Conservation (phyloP, 2,797 vertebrate species). For the Oryzias dopingdopingensis region DNA sequence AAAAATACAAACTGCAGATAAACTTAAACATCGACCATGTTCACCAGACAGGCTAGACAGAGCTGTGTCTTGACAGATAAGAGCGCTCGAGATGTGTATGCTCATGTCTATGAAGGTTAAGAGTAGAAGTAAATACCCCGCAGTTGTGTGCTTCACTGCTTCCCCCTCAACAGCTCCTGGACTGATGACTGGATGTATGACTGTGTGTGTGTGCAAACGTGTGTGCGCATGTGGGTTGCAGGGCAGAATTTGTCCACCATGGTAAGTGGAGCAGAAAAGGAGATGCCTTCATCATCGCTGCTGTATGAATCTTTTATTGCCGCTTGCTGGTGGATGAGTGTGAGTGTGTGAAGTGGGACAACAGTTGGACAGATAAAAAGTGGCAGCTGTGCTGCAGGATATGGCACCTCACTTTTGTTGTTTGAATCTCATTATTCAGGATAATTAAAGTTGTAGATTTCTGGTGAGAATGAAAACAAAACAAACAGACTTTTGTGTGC, state of each 20-base stretch:
- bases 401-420: slow-evolving; percentile 16
- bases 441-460: slow-evolving; percentile 5
- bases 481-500: too few relatives aligned
- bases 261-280: slow-evolving; percentile 70
- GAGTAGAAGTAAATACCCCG: slow-evolving; percentile 54
- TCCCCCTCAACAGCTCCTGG: slow-evolving; percentile 34
- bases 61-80: slow-evolving; percentile 46
- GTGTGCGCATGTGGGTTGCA: slow-evolving; percentile 20
- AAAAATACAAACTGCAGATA: slow-evolving; percentile 7
- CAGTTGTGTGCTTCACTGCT: slow-evolving; percentile 53
- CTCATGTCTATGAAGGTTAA: slow-evolving; percentile 46
- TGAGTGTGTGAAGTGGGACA: slow-evolving; percentile 22
- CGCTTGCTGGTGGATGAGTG: slow-evolving; percentile 29
- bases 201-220: slow-evolving; percentile 9
- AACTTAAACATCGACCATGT: slow-evolving; percentile 3
- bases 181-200: slow-evolving; percentile 1
- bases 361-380: slow-evolving; percentile 5
- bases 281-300: slow-evolving; percentile 56
- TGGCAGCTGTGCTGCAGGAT: slow-evolving; percentile 15
- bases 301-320: slow-evolving; percentile 68
- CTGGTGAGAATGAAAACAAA: too few relatives aligned
- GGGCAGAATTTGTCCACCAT: slow-evolving; percentile 46
- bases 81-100: slow-evolving; percentile 26
- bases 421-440: not conserved
- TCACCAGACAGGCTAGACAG: slow-evolving; percentile 41